Conservation (phyloP, 1,140 invertebrate species). For the Schlechtendalia chinensis region DNA sequence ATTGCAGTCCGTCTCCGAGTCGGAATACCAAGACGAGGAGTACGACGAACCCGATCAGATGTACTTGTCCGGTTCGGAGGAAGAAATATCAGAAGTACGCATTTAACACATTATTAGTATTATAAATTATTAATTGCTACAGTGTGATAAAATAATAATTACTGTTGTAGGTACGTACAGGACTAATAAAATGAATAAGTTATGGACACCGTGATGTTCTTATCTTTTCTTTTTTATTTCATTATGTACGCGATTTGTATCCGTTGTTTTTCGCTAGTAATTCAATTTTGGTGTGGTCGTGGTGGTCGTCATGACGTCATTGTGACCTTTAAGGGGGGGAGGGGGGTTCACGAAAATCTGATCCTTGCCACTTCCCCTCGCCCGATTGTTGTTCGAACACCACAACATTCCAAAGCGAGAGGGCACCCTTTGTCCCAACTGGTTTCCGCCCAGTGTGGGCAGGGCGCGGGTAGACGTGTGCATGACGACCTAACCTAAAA, state of each 20-base stretch:
- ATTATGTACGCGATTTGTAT: neutral
- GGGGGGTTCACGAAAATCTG: constrained; percentile 30
- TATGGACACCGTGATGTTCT: neutral
- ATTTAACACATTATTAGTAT: neutral
- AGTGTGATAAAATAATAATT: neutral
- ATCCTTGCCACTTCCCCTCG: neutral
- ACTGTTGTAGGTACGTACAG: neutral
- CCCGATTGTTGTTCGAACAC: too few relatives aligned
- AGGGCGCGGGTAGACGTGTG: constrained; percentile 18
- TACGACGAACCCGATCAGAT: constrained; percentile 48
- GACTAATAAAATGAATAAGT: neutral
- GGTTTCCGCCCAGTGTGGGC: constrained; percentile 43
- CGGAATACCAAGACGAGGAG: constrained; percentile 44
- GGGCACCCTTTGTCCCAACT: constrained; percentile 48
- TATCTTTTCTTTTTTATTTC: neutral
- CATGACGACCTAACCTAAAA: constrained; percentile 46
- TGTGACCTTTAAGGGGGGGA: constrained; percentile 17
- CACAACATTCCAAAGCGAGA: constrained; percentile 18
- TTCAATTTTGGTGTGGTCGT: neutral
- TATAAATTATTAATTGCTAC: neutral
- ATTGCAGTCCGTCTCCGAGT: constrained; percentile 41
- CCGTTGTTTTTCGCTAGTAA: neutral
- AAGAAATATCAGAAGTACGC: constrained; percentile 43
- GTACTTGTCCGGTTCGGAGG: constrained; percentile 41
- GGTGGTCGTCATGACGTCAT: constrained; percentile 3